phyloP scores from a whole-genome alignment of 2,888 invertebrate genomes.

The Ditula angustiorana region DNA sequence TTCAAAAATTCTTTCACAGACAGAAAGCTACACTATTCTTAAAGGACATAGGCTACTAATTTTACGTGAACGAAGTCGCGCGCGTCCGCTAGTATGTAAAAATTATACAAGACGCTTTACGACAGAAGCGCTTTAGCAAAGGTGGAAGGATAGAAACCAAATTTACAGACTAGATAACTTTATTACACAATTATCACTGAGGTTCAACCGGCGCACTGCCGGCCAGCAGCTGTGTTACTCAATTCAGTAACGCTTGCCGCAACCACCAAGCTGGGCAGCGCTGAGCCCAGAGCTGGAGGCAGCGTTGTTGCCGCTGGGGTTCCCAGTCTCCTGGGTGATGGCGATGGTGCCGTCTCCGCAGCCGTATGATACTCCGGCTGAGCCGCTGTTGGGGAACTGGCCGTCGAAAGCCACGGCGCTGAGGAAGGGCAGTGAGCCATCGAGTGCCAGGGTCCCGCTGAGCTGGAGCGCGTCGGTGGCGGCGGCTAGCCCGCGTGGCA shows the following conservation, averaged over 20 bases:
- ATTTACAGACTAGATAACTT: no score
- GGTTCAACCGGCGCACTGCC: no score
- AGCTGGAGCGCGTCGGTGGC: conserved; percentile 15
- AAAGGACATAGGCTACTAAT: no score
- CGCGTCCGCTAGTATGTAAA: no score
- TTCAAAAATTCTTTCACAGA: no score
- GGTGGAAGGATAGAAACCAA: no score
- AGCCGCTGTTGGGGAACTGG: conserved; percentile 42
- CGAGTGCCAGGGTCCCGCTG: background rate
- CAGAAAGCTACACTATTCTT: no score
- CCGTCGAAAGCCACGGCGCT: conserved; percentile 52
- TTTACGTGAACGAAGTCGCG: no score
- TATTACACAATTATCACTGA: no score
- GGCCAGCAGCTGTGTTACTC: no score
- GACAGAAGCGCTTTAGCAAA: no score
- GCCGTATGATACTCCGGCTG: conserved; percentile 46
- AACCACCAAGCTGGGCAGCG: background rate
- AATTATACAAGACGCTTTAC: no score
- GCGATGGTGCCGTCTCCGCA: conserved; percentile 47
- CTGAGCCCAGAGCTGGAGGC: background rate
- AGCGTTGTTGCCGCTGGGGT: background rate
- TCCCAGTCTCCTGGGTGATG: conserved; percentile 26
- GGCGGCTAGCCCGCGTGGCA: conserved; percentile 30
- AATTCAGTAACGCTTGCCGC: background rate
- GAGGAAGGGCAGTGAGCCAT: conserved; percentile 45